A percentile compares a stretch with the other conserved stretches of the same genome.
Conservation (phyloP, 1,140 invertebrate species). For the Oedothorax gibbosus region DNA sequence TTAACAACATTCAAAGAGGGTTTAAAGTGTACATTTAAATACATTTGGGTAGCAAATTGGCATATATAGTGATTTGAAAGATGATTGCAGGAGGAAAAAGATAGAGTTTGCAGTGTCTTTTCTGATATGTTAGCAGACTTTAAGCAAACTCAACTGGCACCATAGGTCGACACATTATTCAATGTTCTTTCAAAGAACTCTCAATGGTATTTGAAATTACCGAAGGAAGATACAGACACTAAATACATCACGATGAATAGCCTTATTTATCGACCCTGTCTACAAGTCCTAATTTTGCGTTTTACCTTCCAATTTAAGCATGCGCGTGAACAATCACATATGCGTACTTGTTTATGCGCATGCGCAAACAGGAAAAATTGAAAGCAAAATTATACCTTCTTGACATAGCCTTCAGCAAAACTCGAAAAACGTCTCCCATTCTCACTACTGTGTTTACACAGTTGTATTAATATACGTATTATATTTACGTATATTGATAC, state of each 20-base stretch:
- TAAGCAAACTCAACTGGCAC: conserved; percentile 47
- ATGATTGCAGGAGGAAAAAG: conserved; percentile 49
- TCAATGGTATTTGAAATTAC: conserved; percentile 11
- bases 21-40: conserved; percentile 42
- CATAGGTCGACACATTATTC: conserved; percentile 37
- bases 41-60: conserved; percentile 39
- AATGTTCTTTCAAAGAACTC: conserved; percentile 34
- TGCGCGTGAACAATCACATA: too few relatives aligned
- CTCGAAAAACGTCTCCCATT: too few relatives aligned
- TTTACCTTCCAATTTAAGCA: too few relatives aligned
- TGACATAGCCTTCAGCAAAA: too few relatives aligned
- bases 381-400: too few relatives aligned
- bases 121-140: conserved; percentile 34
- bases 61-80: conserved; percentile 32
- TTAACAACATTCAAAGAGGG: conserved; percentile 21
- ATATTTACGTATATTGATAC: too few relatives aligned
- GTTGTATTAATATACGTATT: too few relatives aligned
- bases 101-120: conserved; percentile 50
- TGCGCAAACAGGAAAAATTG: too few relatives aligned
- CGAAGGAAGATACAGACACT: conserved; percentile 19
- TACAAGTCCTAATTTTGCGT: too few relatives aligned
- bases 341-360: too few relatives aligned
- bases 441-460: too few relatives aligned
- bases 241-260: conserved; percentile 8
- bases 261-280: too few relatives aligned